Base-by-base conservation (phyloP, 1,140 invertebrate genomes). In the Penaeus japonicus region DNA sequence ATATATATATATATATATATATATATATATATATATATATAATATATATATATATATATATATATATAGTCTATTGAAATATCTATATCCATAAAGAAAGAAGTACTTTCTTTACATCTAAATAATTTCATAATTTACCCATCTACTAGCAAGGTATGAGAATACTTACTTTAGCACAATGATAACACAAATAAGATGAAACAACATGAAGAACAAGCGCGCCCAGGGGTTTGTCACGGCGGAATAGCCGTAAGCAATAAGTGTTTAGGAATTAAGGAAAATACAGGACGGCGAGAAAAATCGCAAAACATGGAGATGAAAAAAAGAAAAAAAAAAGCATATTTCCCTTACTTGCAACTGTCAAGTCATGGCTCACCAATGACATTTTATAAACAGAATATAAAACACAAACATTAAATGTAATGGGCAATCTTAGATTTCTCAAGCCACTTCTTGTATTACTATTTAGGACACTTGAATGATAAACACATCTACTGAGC, bases 161-260 rank as follows among this genome's bases (percentile, higher is more conserved):
- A 81, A 54, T 73, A 92, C 93, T 93, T 92, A 94, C 93, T 94
- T 94, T 22, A 94, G 91, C 59, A 94, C 92, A 70, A 94, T 92
- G 18, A 94, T 93, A 39, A 94, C 94, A 92, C 93, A 94, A 54
- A 91, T 91, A 53, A 94, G 90, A 90, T 94, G 94, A 91, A 94
- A 94, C 22, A 91, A 39, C 84, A 94, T 91, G 91, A 94, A 94
- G 89, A 93, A 94, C 4, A 94, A 80, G 32, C 93, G 90, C 0
- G 93, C 93, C 88, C 90, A 92, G 89, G 93, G 92, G 85, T 91
- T 92, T 5, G 93, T 93, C 0, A 94, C 93, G 18, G 92, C 70
- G 17, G 93, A 92, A 92, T 93, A 94, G n/a, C 93, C 93, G 81
- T 92, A 92, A 30, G 93, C 91, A 75, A 94, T 87, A 77, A 93